Base-by-base conservation (phyloP, 2,888 invertebrate species). In the Marasmarcha lunaedactyla region DNA sequence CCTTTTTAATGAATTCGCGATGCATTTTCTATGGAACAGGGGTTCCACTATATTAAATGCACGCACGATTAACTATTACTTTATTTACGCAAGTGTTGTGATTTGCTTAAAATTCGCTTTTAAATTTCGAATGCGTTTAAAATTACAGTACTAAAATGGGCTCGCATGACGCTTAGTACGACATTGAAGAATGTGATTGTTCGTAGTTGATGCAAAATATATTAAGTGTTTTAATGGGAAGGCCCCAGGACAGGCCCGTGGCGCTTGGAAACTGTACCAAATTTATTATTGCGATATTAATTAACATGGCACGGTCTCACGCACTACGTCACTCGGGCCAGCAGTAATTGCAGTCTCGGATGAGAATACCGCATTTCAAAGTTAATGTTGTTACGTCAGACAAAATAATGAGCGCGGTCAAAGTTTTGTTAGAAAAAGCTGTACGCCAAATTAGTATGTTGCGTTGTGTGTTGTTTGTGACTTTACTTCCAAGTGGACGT, bases 201-300 rank as follows among this genome's bases (percentile, higher is more conserved):
- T 30, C n/a, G 30, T 30, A 11, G 30, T 30, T 30, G 30, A 30
- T 30, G 30, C 4, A 71, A 65, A 66, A 65, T 63, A 65, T 54
- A 65, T 63, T 48, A 51, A 63, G 60, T 57, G 50, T 71, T 72
- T 72, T 67, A 69, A 68, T 68, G 59, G 54, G 50, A 44, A 40
- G 49, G 51, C 52, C 51, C 50, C 56, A 47, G 67, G 61, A 58
- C 63, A 57, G 58, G 49, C 51, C 44, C 51, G 54, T 57, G 48
- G 51, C 52, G 55, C 60, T 64, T 66, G 70, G 57, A 63, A 67
- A 70, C 70, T 69, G 58, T 66, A 60, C 52, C 51, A 69, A 78
- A 78, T 77, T 76, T 76, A 78, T 76, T 74, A 74, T 79, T 72
- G 71, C 65, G 66, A 69, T 76, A 77, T 77, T 72, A 78, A 77